Conservation (phyloP, 2,797 vertebrate species). For the Limnodromus scolopaceus region DNA sequence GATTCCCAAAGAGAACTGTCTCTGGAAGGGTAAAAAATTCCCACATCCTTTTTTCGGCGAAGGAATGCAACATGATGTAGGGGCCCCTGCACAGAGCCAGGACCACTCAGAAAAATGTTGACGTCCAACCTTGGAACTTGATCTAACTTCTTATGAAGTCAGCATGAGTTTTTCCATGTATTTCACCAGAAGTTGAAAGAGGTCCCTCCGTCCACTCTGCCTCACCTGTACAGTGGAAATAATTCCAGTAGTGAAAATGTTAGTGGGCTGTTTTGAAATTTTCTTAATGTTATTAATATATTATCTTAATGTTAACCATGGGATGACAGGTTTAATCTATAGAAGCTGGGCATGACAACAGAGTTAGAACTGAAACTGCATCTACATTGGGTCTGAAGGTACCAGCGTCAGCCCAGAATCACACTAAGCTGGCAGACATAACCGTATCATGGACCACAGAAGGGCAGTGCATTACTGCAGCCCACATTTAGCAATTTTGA, state of each 20-base stretch:
- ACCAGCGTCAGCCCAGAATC: background rate
- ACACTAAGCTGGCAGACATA: background rate
- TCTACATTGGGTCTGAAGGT: background rate
- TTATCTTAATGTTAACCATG: background rate
- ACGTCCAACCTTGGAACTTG: background rate
- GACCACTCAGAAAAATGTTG: conserved; percentile 36
- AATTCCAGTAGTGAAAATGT: background rate
- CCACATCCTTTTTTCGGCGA: background rate
- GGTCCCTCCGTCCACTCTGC: background rate
- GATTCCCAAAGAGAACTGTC: conserved; percentile 41
- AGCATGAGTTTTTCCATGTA: background rate
- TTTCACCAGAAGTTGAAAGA: background rate
- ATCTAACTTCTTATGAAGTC: background rate
- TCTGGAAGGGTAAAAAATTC: conserved; percentile 43
- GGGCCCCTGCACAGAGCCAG: conserved; percentile 21
- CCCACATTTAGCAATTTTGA: background rate
- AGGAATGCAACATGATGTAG: conserved; percentile 39
- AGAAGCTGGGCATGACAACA: background rate
- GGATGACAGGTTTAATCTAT: background rate
- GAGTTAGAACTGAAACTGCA: background rate
- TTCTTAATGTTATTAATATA: background rate
- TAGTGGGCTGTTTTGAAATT: background rate
- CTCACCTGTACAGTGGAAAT: background rate
- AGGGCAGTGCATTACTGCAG: background rate
- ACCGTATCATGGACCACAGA: background rate